Percentiles rank a stretch among this genome's conserved stretches.
Conservation (phyloP, 2,797 vertebrate species). For the Dryobates pubescens region DNA sequence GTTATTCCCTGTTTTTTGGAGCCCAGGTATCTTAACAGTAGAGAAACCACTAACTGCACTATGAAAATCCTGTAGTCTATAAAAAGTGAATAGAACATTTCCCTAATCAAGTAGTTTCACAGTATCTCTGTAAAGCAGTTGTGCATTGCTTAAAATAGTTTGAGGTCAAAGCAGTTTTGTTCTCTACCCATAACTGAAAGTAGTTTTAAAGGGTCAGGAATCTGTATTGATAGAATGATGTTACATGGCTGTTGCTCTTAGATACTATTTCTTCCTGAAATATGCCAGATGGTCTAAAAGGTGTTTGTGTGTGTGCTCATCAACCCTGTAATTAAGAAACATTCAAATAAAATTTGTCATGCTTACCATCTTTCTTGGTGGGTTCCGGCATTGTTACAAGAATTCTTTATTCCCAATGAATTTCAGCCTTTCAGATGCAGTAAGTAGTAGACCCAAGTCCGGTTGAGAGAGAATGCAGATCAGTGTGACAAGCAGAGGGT, state of each 20-base stretch:
- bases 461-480: slow-evolving; percentile 78
- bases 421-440: slow-evolving; percentile 63
- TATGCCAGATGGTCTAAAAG: background rate
- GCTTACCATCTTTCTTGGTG: slow-evolving; percentile 91
- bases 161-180: background rate
- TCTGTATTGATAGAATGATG: background rate
- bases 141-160: background rate
- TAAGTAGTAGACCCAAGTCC: slow-evolving; percentile 78
- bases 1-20: background rate
- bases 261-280: background rate
- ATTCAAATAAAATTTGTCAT: background rate
- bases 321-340: background rate
- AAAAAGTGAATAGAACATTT: background rate
- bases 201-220: background rate
- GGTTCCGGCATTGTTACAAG: slow-evolving; percentile 95
- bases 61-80: background rate
- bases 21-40: background rate
- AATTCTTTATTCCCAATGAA: slow-evolving; percentile 78
- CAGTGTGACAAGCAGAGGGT: slow-evolving; percentile 84
- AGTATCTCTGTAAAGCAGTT: background rate
- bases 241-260: background rate
- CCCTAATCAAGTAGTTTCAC: background rate
- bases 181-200: background rate
- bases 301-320: background rate
- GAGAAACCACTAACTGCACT: background rate